These are phyloP conservation scores for Ricordea florida DNA, from an alignment of 92 coral and sea anemone genomes.

Conservation along the genomic window DNA sequence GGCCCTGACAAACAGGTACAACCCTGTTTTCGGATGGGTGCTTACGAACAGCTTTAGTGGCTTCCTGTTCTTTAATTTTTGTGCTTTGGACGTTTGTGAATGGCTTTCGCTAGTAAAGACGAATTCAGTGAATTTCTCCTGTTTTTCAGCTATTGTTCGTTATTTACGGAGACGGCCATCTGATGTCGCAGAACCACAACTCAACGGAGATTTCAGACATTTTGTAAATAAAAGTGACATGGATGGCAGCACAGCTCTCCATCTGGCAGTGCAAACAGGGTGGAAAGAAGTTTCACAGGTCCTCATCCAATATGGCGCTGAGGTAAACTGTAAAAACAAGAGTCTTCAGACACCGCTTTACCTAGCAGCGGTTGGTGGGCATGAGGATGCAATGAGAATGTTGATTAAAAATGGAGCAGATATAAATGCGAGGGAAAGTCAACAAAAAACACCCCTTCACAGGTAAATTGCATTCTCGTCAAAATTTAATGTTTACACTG, in stretches of 20 bases:
- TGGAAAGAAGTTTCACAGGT: conserved; percentile 47
- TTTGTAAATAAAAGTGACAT: conserved; percentile 48
- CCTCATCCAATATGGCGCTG: conserved; percentile 65
- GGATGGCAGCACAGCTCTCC: conserved; percentile 58
- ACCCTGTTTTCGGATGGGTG: too few relatives aligned
- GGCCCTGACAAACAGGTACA: too few relatives aligned
- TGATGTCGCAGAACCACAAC: background rate
- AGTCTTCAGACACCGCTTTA: conserved; percentile 69
- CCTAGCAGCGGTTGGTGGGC: conserved; percentile 82
- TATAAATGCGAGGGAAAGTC: conserved; percentile 57
- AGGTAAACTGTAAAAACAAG: conserved; percentile 50
- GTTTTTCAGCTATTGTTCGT: conserved; percentile 2
- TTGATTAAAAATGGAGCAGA: conserved; percentile 57
- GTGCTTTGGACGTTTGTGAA: too few relatives aligned
- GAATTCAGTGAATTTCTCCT: too few relatives aligned
- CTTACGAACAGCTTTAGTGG: too few relatives aligned
- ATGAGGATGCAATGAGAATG: conserved; percentile 45
- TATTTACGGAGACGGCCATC: conserved; percentile 19
- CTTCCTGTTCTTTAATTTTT: too few relatives aligned
- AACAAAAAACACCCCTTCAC: conserved; percentile 72
- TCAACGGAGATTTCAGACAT: conserved; percentile 7
- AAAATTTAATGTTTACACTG: background rate
- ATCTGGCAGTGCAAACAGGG: conserved; percentile 61
- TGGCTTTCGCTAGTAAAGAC: too few relatives aligned
- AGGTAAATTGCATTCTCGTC: conserved; percentile 27